Evolutionary conservation across 1,140 invertebrate species (phyloP), one percentile per base, ranked within the genome.

Genomic region (Meloidogyne exigua): DNA sequence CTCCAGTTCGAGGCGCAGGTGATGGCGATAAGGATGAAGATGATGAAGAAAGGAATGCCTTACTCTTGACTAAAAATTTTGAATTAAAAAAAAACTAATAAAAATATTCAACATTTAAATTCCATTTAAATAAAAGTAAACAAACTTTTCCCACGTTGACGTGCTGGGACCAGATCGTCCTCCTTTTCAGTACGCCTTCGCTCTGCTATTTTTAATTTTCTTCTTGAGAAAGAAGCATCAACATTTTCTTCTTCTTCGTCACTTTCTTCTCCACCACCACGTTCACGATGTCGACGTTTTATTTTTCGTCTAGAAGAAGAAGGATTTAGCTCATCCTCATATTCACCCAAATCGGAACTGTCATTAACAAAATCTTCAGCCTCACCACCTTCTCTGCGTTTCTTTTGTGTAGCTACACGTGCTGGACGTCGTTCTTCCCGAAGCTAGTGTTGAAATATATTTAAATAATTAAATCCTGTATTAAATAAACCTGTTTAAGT

Each of bases 301-400:
- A 25, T 7, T 77, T 74, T 49, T 26, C 21, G 15, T 57, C 76
- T n/a, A n/a, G 75, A 36, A 15, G 76, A 62, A 9, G 36, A 15
- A 42, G 44, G 13, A 39, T 75, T 13, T 42, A 32, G 7, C 28
- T 69, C 77, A 28, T 80, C 67, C 3, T 44, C 77, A 68, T 79
- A 79, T 39, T 79, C 77, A 13, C 77, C 77, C 49, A 79, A 44
- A 66, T 79, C 77, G 18, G 77, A 79, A 44, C 77, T 79, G 78
- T 79, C 77, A 44, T 79, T 79, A 69, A 79, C 76, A 62, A 79
- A 79, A n/a, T 79, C 77, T n/a, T 73, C 71, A 42, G 71, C 57
- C 36, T 79, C 77, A 25, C 78, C 49, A 4, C 66, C 76, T 49
- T 79, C 76, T 21, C 42, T 63, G 12, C 62, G 72, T 63, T 78